A percentile compares a stretch with the other conserved stretches of the same genome.
Conservation (phyloP, 2,888 invertebrate species). For the Cremastobaeus sp. region DNA sequence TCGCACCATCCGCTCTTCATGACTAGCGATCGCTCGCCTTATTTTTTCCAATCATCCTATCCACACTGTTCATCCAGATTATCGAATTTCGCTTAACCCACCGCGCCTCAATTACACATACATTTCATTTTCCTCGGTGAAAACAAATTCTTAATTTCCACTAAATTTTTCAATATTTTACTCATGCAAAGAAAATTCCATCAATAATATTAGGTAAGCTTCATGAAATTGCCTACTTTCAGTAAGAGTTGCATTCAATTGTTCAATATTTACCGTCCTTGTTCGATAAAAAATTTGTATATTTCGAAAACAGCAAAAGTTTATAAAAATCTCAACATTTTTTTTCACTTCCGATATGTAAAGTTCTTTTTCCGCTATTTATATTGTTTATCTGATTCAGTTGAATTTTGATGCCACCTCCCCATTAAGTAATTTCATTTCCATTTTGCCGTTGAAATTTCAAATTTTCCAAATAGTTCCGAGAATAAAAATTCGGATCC, state of each 20-base stretch:
- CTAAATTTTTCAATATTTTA: no score
- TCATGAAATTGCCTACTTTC: background rate
- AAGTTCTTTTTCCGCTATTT: no score
- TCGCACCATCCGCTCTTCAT: conserved; percentile 37
- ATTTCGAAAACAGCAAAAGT: background rate
- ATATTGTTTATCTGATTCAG: background rate
- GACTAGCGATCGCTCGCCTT: conserved; percentile 45
- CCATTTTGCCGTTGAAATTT: no score
- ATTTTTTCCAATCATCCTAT: conserved; percentile 64
- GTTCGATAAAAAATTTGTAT: background rate
- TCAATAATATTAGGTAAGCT: no score
- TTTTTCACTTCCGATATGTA: no score
- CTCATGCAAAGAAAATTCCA: no score
- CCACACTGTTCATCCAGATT: conserved; percentile 66
- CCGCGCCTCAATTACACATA: conserved; percentile 52
- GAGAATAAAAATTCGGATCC: no score
- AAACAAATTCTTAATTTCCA: conserved; percentile 43
- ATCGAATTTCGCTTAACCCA: conserved; percentile 74
- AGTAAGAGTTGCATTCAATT: background rate
- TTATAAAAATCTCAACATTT: background rate
- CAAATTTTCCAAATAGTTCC: no score
- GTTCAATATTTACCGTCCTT: background rate
- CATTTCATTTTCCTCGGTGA: conserved; percentile 38
- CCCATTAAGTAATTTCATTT: no score
- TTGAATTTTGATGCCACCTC: no score